phyloP scores from a whole-genome alignment of 2,888 invertebrate genomes.

The Pelosia muscerda region DNA sequence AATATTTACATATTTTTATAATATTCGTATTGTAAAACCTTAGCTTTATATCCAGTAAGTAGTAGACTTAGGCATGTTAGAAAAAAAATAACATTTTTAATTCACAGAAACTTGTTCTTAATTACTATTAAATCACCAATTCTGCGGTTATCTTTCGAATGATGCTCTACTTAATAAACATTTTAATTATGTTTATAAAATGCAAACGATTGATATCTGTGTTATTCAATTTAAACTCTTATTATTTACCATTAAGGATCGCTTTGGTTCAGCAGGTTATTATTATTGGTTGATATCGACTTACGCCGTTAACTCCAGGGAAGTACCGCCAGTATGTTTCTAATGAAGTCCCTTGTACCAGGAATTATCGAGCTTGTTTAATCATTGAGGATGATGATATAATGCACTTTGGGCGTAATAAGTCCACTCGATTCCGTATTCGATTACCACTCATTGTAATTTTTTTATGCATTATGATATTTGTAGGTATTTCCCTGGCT shows the following conservation, averaged over 20 bases:
- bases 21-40: too few relatives aligned
- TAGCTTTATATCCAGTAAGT: too few relatives aligned
- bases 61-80: too few relatives aligned
- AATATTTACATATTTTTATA: too few relatives aligned
- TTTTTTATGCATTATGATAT: too few relatives aligned
- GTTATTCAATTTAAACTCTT: slow-evolving; percentile 15
- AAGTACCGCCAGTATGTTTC: slow-evolving; percentile 28
- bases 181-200: slow-evolving; percentile 25
- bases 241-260: not conserved
- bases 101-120: slow-evolving; percentile 21
- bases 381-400: not conserved
- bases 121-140: slow-evolving; percentile 6
- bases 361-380: not conserved
- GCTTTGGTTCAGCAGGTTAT: not conserved
- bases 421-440: too few relatives aligned
- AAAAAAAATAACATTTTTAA: not conserved
- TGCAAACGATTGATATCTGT: not conserved
- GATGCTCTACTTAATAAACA: slow-evolving; percentile 30
- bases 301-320: slow-evolving; percentile 23
- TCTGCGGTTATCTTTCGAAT: slow-evolving; percentile 23
- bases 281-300: slow-evolving; percentile 23
- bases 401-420: not conserved
- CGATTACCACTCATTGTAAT: too few relatives aligned
- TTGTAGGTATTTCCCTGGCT: too few relatives aligned
- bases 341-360: slow-evolving; percentile 13